Percentiles rank a stretch among this genome's conserved stretches.
Conservation (phyloP, 2,113 vertebrate species). For the Pionites leucogaster region DNA sequence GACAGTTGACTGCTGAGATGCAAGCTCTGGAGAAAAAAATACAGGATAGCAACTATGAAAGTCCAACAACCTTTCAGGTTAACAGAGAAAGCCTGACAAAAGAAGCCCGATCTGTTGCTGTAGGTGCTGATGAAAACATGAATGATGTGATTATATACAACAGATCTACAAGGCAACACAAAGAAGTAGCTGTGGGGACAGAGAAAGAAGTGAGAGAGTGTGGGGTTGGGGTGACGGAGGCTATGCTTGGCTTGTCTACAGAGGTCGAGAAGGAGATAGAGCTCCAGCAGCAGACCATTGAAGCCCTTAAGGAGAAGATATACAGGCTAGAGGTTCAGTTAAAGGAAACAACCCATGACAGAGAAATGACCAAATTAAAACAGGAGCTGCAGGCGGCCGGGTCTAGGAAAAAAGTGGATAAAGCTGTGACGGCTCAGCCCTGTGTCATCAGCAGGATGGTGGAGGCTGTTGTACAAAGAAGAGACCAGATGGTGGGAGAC, state of each 20-base stretch:
- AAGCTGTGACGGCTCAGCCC: constrained; percentile 81
- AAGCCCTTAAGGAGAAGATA: constrained; percentile 92
- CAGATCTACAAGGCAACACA: constrained; percentile 51
- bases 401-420: constrained; percentile 87
- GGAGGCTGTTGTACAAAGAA: constrained; percentile 79
- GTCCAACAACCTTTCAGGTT: neutral
- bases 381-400: constrained; percentile 91
- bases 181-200: constrained; percentile 79
- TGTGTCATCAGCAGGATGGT: constrained; percentile 79
- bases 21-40: constrained; percentile 91
- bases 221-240: constrained; percentile 85
- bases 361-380: constrained; percentile 96
- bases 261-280: constrained; percentile 91
- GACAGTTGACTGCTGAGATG: constrained; percentile 91
- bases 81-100: constrained; percentile 53
- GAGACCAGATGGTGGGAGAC: constrained; percentile 84
- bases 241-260: constrained; percentile 88
- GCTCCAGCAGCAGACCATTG: constrained; percentile 93
- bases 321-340: constrained; percentile 92
- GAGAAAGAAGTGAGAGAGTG: constrained; percentile 72
- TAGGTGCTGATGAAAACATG: constrained; percentile 86
- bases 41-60: constrained; percentile 75
- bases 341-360: constrained; percentile 89
- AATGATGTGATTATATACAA: constrained; percentile 74
- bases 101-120: constrained; percentile 80